Evolutionary conservation across 2,113 vertebrate species (phyloP), one percentile per base, ranked within the genome.

Genomic region (Nicator chloris): DNA sequence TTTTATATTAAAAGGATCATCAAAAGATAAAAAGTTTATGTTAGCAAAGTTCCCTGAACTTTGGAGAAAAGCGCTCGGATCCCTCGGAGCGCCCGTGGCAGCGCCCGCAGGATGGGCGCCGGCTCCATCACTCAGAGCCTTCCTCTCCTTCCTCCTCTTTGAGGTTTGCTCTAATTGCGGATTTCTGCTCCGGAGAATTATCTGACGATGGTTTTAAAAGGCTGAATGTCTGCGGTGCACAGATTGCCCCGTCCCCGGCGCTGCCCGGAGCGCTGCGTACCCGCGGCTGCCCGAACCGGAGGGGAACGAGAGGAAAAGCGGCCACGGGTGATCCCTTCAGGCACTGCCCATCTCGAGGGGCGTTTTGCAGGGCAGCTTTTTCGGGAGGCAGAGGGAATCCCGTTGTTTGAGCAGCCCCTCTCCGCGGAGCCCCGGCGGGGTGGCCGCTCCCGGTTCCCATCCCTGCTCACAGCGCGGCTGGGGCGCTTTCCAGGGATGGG

Each of bases 1-100:
- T 97, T 97, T 96, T 89, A 97, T 96, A 97, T 97, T 95, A 96
- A 97, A 78, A 91, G 95, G 92, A 93, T 97, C 95, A 85, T 97
- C 95, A 90, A 92, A 94, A 96, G 96, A 97, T 97, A 92, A 95
- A 93, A 93, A 94, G 95, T 95, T 96, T 84, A 91, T 96, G 86
- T 93, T 97, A 91, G 50, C 76, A 45, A 61, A 95, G 95, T 97
- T 92, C 79, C 69, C 90, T 92, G 96, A 96, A 97, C 96, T 96
- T 71, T 88, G 81, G 65, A 42, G 82, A 63, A 76, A 96, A 93
- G 56, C 59, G 8, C 57, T 86, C 39, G 63, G 47, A 77, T 53
- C 70, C 45, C 53, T 66, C 77, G 3, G 64, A 83, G 63, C 79
- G 82, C 76, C 71, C 86, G 9, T 8, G 7, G 79, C 90, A 76